A percentile compares a stretch with the other conserved stretches of the same genome.
Conservation (phyloP, 92 coral and sea anemone species). For the Isaurus tuberculatus region DNA sequence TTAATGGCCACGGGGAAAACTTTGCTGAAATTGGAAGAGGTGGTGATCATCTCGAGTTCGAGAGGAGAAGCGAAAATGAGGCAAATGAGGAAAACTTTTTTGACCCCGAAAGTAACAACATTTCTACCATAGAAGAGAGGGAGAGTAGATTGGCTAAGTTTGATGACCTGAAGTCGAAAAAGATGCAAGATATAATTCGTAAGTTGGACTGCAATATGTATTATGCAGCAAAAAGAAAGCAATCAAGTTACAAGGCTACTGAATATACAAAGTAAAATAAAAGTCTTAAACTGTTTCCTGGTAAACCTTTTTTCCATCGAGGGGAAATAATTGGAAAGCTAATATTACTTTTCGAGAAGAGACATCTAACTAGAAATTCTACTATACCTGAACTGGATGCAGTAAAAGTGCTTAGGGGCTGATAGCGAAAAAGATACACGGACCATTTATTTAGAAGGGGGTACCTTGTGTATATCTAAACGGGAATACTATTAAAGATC, state of each 20-base stretch:
- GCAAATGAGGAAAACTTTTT: neutral
- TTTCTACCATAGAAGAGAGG: neutral
- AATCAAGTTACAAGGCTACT: neutral
- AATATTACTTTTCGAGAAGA: neutral
- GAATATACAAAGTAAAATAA: neutral
- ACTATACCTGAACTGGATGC: constrained; percentile 63
- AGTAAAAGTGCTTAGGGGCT: neutral
- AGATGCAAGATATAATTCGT: constrained; percentile 4
- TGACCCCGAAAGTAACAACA: neutral
- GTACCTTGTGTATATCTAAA: constrained; percentile 61
- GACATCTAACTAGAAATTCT: constrained; percentile 51
- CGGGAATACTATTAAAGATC: constrained; percentile 51
- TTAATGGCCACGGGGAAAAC: neutral
- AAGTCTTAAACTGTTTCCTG: neutral
- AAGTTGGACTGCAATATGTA: constrained; percentile 9
- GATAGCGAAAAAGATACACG: too few species aligned
- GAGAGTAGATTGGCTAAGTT: constrained; percentile 14
- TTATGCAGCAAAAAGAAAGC: neutral
- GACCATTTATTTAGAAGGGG: too few species aligned
- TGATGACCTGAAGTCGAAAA: neutral
- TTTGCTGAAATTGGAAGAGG: neutral
- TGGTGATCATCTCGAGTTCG: neutral
- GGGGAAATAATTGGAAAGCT: neutral
- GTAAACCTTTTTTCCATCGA: constrained; percentile 8
- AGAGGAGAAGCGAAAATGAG: neutral